phyloP scores from a whole-genome alignment of 92 coral and sea anemone species.

The Pocillopora grandis region DNA sequence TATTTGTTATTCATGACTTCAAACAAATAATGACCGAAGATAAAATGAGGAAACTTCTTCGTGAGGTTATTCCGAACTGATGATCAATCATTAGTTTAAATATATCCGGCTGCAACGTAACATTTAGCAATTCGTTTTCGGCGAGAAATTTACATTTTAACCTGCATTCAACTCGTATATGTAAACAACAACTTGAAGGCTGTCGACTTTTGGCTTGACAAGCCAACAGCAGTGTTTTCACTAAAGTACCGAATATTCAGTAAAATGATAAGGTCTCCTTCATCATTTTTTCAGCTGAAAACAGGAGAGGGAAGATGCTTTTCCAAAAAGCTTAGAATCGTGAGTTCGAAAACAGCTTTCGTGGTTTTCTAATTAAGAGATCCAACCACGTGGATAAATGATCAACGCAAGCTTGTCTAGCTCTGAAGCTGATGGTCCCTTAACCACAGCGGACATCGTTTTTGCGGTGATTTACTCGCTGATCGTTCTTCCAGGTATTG shows the following conservation, averaged over 20 bases:
- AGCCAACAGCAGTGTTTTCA: not conserved
- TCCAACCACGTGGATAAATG: not conserved
- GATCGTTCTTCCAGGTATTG: constrained; percentile 41
- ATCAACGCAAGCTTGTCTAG: not conserved
- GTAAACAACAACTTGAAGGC: not conserved
- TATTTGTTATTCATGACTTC: not conserved
- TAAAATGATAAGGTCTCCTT: no score
- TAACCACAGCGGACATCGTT: constrained; percentile 25
- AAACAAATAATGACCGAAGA: not conserved
- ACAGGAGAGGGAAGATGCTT: no score
- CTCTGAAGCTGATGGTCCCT: not conserved
- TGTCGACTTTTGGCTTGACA: not conserved
- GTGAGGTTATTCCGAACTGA: not conserved
- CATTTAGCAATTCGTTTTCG: constrained; percentile 6
- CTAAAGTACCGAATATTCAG: no score
- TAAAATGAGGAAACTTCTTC: not conserved
- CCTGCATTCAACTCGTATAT: not conserved
- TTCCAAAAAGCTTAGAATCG: no score
- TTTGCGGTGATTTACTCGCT: constrained; percentile 34
- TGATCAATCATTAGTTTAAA: not conserved
- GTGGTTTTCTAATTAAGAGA: not conserved
- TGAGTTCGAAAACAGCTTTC: not conserved
- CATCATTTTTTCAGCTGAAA: no score
- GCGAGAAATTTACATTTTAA: not conserved
- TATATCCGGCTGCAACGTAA: not conserved